Percentiles rank a stretch among this genome's conserved stretches.
Conservation (phyloP, 2,113 vertebrate genomes). For the Axis porcinus region DNA sequence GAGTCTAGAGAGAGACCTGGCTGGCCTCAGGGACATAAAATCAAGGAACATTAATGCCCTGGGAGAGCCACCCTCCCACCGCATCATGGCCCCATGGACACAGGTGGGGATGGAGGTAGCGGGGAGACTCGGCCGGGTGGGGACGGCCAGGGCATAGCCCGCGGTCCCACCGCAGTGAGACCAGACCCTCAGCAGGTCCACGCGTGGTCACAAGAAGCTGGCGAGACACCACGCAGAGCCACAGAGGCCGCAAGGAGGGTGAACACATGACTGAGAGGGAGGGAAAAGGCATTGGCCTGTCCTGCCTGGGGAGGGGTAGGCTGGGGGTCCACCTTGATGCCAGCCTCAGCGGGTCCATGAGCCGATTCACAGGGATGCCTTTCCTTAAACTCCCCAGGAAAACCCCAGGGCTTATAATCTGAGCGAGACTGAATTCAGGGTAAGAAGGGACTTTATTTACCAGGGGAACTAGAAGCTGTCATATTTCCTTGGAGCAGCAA, state of each 20-base stretch:
- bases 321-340: fast-evolving
- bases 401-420: not conserved
- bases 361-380: not conserved
- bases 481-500: not conserved
- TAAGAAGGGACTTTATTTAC: not conserved
- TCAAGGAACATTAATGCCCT: not conserved
- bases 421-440: fast-evolving
- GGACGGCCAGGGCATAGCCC: not conserved
- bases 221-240: not conserved
- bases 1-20: not conserved
- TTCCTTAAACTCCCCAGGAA: not conserved
- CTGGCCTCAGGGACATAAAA: not conserved
- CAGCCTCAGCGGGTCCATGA: not conserved
- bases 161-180: not conserved
- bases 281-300: not conserved
- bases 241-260: not conserved
- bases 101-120: fast-evolving
- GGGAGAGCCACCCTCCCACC: not conserved
- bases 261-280: not conserved
- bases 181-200: not conserved
- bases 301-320: not conserved
- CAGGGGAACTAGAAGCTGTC: not conserved
- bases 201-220: not conserved
- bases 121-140: not conserved
- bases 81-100: not conserved